A percentile compares a stretch with the other conserved stretches of the same genome.
Evolutionary conservation across 2,113 vertebrate species (phyloP).

Genomic region (Paracanthobrama guichenoti): DNA sequence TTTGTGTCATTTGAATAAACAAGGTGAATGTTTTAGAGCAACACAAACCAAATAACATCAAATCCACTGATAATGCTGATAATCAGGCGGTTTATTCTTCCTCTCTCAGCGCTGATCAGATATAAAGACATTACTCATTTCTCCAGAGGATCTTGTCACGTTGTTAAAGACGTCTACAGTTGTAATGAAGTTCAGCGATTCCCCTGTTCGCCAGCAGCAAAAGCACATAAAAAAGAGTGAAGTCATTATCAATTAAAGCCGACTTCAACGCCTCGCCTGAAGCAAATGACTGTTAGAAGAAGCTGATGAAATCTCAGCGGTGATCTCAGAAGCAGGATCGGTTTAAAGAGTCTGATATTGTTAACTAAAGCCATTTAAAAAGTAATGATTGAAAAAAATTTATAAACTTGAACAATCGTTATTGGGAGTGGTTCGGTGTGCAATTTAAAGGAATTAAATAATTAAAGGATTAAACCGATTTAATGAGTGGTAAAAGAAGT

Average conservation of each 20-base stretch:
- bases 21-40: too few relatives aligned
- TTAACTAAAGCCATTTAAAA: too few relatives aligned
- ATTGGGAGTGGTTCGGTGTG: too few relatives aligned
- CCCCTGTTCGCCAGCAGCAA: not conserved
- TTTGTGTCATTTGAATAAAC: too few relatives aligned
- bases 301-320: not conserved
- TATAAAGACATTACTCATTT: not conserved
- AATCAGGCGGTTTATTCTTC: not conserved
- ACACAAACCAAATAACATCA: not conserved
- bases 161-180: not conserved
- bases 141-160: too few relatives aligned
- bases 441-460: too few relatives aligned
- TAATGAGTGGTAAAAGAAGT: too few relatives aligned
- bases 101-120: not conserved
- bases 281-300: not conserved
- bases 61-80: not conserved
- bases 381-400: too few relatives aligned
- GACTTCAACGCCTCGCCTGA: constrained; percentile 1
- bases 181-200: not conserved
- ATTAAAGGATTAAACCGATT: too few relatives aligned
- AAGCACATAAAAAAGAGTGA: not conserved
- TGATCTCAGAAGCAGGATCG: too few relatives aligned
- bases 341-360: too few relatives aligned
- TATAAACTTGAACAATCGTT: too few relatives aligned
- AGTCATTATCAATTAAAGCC: constrained; percentile 4